Evolutionary conservation across 2,888 invertebrate genomes (phyloP).

Genomic region (Artemia sinica): DNA sequence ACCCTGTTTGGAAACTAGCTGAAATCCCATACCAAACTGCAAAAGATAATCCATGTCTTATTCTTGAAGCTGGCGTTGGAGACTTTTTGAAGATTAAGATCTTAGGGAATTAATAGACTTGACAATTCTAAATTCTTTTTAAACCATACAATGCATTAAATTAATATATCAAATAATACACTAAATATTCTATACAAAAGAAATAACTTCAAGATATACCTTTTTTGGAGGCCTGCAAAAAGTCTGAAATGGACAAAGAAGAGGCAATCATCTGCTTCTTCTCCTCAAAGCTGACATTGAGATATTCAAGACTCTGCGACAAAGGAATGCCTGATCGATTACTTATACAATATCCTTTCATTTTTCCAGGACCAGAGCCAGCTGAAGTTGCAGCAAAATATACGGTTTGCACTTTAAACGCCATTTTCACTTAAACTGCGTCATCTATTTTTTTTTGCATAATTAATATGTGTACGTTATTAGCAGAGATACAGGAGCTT

Average conservation of each 20-base stretch:
- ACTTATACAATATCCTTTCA: constrained; percentile 17
- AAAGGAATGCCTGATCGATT: constrained; percentile 17
- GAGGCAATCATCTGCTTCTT: constrained; percentile 74
- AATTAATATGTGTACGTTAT: too few relatives aligned
- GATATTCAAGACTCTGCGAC: constrained; percentile 27
- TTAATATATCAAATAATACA: neutral
- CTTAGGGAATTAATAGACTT: neutral
- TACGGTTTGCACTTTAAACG: constrained; percentile 21
- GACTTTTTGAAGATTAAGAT: neutral
- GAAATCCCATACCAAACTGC: too few relatives aligned
- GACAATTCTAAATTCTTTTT: neutral
- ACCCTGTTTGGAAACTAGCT: too few relatives aligned
- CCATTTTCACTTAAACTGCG: constrained; percentile 14
- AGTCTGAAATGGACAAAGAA: constrained; percentile 67
- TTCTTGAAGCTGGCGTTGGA: too few relatives aligned
- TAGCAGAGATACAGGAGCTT: too few relatives aligned
- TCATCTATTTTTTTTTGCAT: too few relatives aligned
- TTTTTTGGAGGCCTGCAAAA: constrained; percentile 34
- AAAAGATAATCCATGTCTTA: too few relatives aligned
- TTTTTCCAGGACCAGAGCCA: constrained; percentile 22
- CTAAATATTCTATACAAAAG: neutral
- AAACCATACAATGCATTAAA: neutral
- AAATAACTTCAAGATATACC: neutral
- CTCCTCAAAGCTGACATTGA: constrained; percentile 68
- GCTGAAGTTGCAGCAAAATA: constrained; percentile 22